Conservation (phyloP, 2,797 vertebrate species). For the Lepus townsendii region DNA sequence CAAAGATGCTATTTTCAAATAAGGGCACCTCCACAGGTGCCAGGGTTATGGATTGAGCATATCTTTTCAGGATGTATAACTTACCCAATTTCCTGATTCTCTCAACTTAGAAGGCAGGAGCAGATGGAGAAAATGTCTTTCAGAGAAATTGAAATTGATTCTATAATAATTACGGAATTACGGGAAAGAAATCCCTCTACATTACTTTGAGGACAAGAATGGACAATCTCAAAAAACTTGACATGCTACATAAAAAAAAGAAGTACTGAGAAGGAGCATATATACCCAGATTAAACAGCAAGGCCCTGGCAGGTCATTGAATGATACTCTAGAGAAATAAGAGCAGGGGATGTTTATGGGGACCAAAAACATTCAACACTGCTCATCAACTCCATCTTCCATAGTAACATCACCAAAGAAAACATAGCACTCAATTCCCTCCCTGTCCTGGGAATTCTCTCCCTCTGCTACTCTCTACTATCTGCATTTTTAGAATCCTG, state of each 20-base stretch:
- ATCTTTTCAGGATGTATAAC: background rate
- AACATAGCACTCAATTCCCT: background rate
- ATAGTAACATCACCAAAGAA: background rate
- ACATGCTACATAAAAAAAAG: background rate
- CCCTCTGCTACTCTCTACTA: background rate
- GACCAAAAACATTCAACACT: background rate
- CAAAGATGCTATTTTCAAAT: constrained; percentile 10
- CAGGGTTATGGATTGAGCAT: background rate
- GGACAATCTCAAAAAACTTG: background rate
- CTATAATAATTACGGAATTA: background rate
- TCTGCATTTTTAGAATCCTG: background rate
- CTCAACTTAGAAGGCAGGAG: background rate
- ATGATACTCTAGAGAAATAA: background rate
- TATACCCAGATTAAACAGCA: background rate
- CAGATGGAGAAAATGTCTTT: background rate
- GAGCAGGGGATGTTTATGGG: background rate
- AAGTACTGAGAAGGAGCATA: background rate
- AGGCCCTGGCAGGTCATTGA: background rate
- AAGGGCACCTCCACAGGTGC: background rate
- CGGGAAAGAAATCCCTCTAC: background rate
- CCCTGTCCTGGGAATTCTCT: background rate
- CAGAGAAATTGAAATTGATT: background rate
- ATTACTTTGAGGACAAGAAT: background rate
- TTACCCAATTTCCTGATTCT: constrained; percentile 9
- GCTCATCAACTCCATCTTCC: background rate